These are phyloP conservation scores for Noctua comes DNA, from an alignment of 2,888 invertebrate genomes.

Conservation along the genomic window DNA sequence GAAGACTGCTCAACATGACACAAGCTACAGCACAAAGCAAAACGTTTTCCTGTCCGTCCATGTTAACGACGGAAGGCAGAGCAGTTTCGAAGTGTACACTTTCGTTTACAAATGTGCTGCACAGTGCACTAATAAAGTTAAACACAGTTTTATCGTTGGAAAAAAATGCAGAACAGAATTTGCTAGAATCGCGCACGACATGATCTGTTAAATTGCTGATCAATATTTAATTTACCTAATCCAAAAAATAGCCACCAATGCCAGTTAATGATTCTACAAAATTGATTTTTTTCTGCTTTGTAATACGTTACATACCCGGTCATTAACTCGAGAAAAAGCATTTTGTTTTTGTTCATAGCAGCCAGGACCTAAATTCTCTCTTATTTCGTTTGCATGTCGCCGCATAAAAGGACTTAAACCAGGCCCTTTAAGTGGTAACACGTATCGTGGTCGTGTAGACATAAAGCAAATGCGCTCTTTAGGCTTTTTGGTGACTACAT, in stretches of 20 bases:
- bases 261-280: too few relatives aligned
- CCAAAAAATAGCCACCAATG: too few relatives aligned
- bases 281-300: not conserved
- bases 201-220: not conserved
- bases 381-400: conserved; percentile 75
- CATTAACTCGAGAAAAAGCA: conserved; percentile 81
- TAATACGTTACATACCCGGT: conserved; percentile 74
- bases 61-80: not conserved
- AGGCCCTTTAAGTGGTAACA: conserved; percentile 84
- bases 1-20: not conserved
- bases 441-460: conserved; percentile 84
- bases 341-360: conserved; percentile 77
- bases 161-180: not conserved
- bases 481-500: conserved; percentile 88
- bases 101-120: not conserved
- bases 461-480: conserved; percentile 88
- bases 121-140: not conserved
- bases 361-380: conserved; percentile 79
- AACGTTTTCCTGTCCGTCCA: not conserved
- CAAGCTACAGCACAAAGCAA: not conserved
- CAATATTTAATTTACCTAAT: too few relatives aligned
- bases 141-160: not conserved
- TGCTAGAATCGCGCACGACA: not conserved
- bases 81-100: not conserved
- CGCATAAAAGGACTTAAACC: conserved; percentile 87